Conservation (phyloP, 2,888 invertebrate genomes). For the Priocnemis perturbator region DNA sequence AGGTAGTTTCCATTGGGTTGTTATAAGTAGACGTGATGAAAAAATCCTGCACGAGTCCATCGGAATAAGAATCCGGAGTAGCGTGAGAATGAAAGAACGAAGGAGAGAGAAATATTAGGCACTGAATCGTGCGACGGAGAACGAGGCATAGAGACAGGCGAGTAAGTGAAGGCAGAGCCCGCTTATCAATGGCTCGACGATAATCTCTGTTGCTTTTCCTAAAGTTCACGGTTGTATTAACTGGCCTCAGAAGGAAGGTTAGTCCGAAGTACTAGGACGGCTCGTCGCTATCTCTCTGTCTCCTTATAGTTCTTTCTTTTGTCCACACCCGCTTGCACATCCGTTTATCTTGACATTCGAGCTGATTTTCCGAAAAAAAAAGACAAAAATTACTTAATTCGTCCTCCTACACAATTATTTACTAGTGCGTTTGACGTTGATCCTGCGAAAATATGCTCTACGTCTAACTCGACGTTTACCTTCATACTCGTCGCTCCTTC, state of each 20-base stretch:
- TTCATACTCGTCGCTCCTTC: no score
- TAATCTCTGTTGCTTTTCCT: conserved; percentile 51
- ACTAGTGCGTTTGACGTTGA: background rate
- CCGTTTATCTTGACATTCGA: conserved; percentile 22
- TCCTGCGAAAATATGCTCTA: no score
- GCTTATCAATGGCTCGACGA: conserved; percentile 47
- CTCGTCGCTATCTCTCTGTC: conserved; percentile 9
- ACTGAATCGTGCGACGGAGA: conserved; percentile 1
- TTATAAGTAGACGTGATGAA: conserved; percentile 29
- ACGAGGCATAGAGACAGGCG: background rate
- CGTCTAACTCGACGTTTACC: no score
- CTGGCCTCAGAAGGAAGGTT: conserved; percentile 45
- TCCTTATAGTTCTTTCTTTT: conserved; percentile 6
- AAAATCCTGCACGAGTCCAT: background rate
- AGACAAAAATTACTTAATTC: no score
- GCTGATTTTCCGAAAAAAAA: conserved; percentile 38
- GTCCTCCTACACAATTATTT: conserved; percentile 29
- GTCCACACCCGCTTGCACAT: background rate
- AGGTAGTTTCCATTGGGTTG: conserved; percentile 35
- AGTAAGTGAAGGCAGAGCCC: conserved; percentile 5
- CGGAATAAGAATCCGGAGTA: background rate
- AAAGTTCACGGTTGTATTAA: conserved; percentile 56
- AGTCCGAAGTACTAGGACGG: conserved; percentile 49
- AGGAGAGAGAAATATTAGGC: conserved; percentile 5
- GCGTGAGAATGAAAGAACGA: conserved; percentile 1